phyloP scores from a whole-genome alignment of 2,888 invertebrate species.

The Eristalis pertinax region DNA sequence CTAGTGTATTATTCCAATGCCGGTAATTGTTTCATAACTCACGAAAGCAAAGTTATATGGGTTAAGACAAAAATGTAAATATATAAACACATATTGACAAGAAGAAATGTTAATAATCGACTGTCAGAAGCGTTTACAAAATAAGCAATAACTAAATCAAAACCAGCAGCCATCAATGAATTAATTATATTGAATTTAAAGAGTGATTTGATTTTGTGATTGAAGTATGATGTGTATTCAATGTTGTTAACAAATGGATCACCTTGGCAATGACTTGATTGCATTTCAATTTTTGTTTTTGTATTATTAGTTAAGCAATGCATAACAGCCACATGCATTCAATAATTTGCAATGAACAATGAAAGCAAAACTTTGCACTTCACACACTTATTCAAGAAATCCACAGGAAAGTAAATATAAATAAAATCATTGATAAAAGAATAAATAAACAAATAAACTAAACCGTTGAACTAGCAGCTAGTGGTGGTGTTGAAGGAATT shows the following conservation, averaged over 20 bases:
- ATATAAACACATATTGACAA: not conserved
- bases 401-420: constrained; percentile 19
- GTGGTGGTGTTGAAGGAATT: constrained; percentile 79
- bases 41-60: not conserved
- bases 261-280: not conserved
- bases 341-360: constrained; percentile 20
- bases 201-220: not conserved
- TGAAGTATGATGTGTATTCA: not conserved
- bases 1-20: not conserved
- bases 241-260: constrained; percentile 35
- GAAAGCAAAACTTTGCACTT: constrained; percentile 30
- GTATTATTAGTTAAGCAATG: constrained; percentile 17
- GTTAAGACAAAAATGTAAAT: not conserved
- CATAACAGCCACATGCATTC: constrained; percentile 45
- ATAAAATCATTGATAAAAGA: not conserved
- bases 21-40: not conserved
- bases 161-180: not conserved
- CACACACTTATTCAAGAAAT: constrained; percentile 12
- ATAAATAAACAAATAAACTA: constrained; percentile 75
- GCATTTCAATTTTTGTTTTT: constrained; percentile 13
- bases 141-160: not conserved
- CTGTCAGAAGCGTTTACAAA: not conserved
- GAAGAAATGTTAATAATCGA: not conserved
- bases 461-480: constrained; percentile 80
- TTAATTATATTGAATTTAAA: not conserved